Conservation (phyloP, 1,140 invertebrate species). For the Protaetia brevitarsis region DNA sequence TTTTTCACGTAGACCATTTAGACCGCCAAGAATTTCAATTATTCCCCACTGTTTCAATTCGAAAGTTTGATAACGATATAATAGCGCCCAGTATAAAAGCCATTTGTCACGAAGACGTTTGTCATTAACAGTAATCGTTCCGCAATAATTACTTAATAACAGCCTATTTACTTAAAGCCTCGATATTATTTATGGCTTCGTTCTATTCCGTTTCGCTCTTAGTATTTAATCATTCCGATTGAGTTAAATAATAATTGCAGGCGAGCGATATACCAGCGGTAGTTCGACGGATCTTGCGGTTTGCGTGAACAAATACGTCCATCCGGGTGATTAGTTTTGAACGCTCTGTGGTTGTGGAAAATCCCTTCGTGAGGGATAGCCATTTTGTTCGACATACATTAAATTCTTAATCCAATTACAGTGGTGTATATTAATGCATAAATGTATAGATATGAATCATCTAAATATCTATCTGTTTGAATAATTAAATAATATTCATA, state of each 20-base stretch:
- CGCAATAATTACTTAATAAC: conserved; percentile 22
- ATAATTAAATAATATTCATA: no score
- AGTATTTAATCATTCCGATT: conserved; percentile 19
- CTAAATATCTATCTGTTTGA: no score
- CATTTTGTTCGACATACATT: background rate
- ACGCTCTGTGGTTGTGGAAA: background rate
- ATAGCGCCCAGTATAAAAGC: conserved; percentile 6
- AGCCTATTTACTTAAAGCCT: conserved; percentile 18
- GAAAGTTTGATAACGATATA: conserved; percentile 19
- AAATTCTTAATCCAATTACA: no score
- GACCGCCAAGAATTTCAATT: conserved; percentile 6
- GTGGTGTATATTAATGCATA: no score
- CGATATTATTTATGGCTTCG: conserved; percentile 21
- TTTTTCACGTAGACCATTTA: background rate
- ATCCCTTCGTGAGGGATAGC: background rate
- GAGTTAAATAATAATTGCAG: background rate
- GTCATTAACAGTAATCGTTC: conserved; percentile 22
- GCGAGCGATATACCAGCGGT: background rate
- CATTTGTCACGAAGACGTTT: conserved; percentile 21
- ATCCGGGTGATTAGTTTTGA: background rate
- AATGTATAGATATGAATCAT: no score
- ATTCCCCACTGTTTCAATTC: conserved; percentile 7
- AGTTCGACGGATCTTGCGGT: background rate
- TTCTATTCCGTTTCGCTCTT: background rate
- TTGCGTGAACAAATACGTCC: conserved; percentile 13